These are phyloP conservation scores for Apocrypta bakeri DNA, from an alignment of 1,140 invertebrate genomes.

Conservation along the genomic window DNA sequence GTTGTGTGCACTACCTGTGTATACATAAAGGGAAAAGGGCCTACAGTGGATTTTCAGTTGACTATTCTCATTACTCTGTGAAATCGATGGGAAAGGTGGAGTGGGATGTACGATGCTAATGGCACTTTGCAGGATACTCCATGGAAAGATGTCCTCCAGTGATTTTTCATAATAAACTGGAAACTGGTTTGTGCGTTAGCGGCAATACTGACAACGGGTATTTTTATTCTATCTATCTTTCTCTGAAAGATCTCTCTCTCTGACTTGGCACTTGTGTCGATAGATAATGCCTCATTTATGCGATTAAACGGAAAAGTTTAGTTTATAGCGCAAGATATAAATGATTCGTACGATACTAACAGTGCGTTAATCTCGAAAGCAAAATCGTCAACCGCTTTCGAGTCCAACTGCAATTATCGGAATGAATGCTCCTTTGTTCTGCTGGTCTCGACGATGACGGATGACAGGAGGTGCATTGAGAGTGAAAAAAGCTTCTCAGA, in stretches of 20 bases:
- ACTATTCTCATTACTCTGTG: not conserved
- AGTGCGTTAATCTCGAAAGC: not conserved
- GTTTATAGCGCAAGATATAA: not conserved
- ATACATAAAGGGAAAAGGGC: too few relatives aligned
- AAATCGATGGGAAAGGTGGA: constrained; percentile 35
- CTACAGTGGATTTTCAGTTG: constrained; percentile 19
- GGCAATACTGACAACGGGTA: constrained; percentile 47
- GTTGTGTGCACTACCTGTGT: too few relatives aligned
- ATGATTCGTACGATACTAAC: not conserved
- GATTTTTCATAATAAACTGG: constrained; percentile 66
- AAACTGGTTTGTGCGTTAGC: constrained; percentile 72
- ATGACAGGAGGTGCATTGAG: not conserved
- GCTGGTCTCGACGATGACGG: not conserved
- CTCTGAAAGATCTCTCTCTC: too few relatives aligned
- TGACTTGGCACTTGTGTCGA: not conserved
- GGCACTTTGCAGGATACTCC: constrained; percentile 62
- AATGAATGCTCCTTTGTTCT: not conserved
- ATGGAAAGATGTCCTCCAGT: constrained; percentile 25
- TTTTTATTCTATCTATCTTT: constrained; percentile 7
- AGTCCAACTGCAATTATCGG: constrained; percentile 6
- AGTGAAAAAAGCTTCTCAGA: not conserved
- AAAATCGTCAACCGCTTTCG: not conserved
- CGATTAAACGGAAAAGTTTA: not conserved
- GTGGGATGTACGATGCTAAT: constrained; percentile 55
- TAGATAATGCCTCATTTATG: constrained; percentile 41